These are phyloP conservation scores for Sitobion miscanthi DNA, from an alignment of 1,140 invertebrate genomes.

Conservation along the genomic window DNA sequence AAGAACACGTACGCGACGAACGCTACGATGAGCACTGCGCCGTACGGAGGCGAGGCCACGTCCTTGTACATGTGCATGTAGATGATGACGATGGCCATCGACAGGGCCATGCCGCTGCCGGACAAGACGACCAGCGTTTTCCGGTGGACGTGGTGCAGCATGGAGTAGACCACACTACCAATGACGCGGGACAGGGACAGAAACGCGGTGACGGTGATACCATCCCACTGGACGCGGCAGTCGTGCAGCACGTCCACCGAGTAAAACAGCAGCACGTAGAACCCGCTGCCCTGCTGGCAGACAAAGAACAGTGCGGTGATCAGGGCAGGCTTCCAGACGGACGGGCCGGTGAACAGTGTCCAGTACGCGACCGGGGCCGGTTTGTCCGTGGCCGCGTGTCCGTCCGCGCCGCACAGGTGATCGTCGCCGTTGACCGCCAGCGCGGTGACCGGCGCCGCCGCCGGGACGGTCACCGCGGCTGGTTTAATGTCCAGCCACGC, in stretches of 20 bases:
- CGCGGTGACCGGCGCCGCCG: conserved; percentile 60
- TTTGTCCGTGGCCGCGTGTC: conserved; percentile 64
- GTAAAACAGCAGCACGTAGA: conserved; percentile 80
- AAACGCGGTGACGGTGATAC: conserved; percentile 74
- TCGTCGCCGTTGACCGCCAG: conserved; percentile 67
- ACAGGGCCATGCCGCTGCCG: conserved; percentile 70
- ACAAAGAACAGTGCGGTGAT: conserved; percentile 71
- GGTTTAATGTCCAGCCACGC: not conserved
- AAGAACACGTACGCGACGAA: conserved; percentile 72
- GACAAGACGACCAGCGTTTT: conserved; percentile 69
- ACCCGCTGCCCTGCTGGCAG: conserved; percentile 75
- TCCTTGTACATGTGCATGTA: conserved; percentile 62
- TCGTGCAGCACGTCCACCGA: conserved; percentile 74
- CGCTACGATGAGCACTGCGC: conserved; percentile 68
- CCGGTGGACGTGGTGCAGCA: conserved; percentile 73
- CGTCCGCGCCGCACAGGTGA: conserved; percentile 63
- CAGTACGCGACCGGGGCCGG: conserved; percentile 61
- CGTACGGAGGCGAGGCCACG: conserved; percentile 64
- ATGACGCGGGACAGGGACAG: conserved; percentile 73
- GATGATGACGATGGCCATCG: conserved; percentile 63
- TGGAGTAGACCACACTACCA: conserved; percentile 65
- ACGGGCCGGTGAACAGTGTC: conserved; percentile 62
- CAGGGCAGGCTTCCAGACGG: conserved; percentile 70
- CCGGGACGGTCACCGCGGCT: not conserved
- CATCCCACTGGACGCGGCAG: conserved; percentile 66